Conservation (phyloP, 2,113 vertebrate genomes). For the Lophura nycthemera region DNA sequence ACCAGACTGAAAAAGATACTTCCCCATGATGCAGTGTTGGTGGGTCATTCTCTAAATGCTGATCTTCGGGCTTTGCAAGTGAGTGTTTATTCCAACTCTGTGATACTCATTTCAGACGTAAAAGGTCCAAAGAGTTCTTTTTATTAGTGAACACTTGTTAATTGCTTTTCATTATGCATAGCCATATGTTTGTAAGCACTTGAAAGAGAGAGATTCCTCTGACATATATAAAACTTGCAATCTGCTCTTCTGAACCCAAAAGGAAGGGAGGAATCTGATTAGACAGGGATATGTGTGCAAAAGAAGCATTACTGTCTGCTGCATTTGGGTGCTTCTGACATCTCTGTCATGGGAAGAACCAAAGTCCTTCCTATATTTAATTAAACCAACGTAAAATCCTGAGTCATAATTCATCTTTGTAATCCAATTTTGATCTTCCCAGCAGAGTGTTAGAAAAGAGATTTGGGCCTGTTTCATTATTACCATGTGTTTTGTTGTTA, state of each 20-base stretch:
- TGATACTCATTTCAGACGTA: neutral
- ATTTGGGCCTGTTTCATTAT: neutral
- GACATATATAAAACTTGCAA: neutral
- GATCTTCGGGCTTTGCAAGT: slow-evolving; percentile 89
- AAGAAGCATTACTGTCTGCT: neutral
- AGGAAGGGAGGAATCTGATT: neutral
- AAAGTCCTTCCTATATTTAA: neutral
- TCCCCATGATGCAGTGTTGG: slow-evolving; percentile 87
- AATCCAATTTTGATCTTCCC: neutral
- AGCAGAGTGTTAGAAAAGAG: neutral
- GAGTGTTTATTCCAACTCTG: slow-evolving; percentile 32
- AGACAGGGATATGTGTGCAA: neutral
- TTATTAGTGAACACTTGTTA: neutral
- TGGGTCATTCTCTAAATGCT: slow-evolving; percentile 88
- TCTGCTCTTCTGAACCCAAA: neutral
- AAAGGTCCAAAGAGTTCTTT: neutral
- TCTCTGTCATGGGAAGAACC: neutral
- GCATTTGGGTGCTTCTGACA: neutral
- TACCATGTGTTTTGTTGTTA: neutral
- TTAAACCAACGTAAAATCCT: neutral
- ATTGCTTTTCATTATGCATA: neutral
- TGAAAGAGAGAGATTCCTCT: neutral
- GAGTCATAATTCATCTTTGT: neutral
- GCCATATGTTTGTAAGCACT: neutral
- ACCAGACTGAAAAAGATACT: slow-evolving; percentile 79